Conservation (phyloP, 1,140 invertebrate species). For the Kradibia gibbosae region DNA sequence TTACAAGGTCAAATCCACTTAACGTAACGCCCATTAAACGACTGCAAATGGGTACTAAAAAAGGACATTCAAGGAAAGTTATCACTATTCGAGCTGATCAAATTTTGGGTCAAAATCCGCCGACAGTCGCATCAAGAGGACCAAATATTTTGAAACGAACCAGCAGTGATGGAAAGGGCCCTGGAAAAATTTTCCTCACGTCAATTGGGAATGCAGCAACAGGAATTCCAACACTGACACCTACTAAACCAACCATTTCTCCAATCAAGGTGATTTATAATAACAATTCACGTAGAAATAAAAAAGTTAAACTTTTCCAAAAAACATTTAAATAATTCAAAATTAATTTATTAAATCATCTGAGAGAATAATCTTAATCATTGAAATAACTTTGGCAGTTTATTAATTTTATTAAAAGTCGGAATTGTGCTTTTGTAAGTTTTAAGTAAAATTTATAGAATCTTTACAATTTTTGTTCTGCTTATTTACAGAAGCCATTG, state of each 20-base stretch:
- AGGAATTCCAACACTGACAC: slow-evolving; percentile 49
- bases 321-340: too few species aligned
- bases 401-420: too few species aligned
- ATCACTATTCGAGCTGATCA: slow-evolving; percentile 69
- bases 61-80: slow-evolving; percentile 63
- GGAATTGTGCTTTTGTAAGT: too few species aligned
- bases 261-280: slow-evolving; percentile 46
- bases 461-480: slow-evolving; percentile 4
- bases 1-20: slow-evolving; percentile 69
- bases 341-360: too few species aligned
- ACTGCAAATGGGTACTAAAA: slow-evolving; percentile 61
- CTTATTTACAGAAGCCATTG: slow-evolving; percentile 54
- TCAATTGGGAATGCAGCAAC: slow-evolving; percentile 58
- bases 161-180: slow-evolving; percentile 66
- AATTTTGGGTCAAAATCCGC: slow-evolving; percentile 62
- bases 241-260: slow-evolving; percentile 38
- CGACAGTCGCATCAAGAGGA: slow-evolving; percentile 56
- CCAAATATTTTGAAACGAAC: slow-evolving; percentile 70
- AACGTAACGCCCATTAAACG: slow-evolving; percentile 59
- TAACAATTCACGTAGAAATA: too few species aligned
- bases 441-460: neutral
- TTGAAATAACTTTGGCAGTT: too few species aligned
- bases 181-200: slow-evolving; percentile 62
- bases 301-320: too few species aligned
- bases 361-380: too few species aligned